Conservation (phyloP, 2,888 invertebrate species). For the Coecobrya sp. region DNA sequence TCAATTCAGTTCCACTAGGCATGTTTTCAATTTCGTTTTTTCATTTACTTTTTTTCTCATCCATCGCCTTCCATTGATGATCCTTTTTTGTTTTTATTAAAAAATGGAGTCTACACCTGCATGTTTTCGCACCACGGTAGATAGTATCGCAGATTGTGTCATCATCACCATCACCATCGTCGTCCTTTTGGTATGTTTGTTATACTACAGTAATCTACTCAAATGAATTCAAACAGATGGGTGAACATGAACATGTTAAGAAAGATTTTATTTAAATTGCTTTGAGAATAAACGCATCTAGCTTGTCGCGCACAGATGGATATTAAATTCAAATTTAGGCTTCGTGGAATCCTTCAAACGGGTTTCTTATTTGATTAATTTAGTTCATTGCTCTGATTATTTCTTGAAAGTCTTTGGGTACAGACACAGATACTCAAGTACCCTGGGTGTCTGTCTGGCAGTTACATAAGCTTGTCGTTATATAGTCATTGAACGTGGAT, state of each 20-base stretch:
- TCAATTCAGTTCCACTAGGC: not conserved
- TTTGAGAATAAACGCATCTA: not conserved
- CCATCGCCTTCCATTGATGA: not conserved
- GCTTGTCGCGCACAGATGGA: not conserved
- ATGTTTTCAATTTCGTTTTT: conserved; percentile 6
- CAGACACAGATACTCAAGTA: no score
- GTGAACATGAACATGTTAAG: conserved; percentile 6
- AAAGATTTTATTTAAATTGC: conserved; percentile 10
- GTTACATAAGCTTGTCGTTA: no score
- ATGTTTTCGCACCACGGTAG: not conserved
- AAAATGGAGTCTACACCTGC: conserved; percentile 3
- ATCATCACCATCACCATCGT: not conserved
- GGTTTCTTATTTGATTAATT: no score
- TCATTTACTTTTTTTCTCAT: not conserved
- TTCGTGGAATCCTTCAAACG: no score
- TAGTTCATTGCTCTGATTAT: no score
- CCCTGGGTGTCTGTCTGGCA: no score
- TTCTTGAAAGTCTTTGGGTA: no score
- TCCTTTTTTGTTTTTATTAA: conserved; percentile 17
- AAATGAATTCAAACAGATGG: conserved; percentile 32
- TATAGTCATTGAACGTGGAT: not conserved
- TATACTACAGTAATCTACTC: not conserved
- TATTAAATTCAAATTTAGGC: not conserved
- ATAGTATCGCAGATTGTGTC: not conserved
- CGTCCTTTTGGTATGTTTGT: not conserved